Evolutionary conservation across 2,113 vertebrate species (phyloP).

Genomic region (Mixornis gularis): DNA sequence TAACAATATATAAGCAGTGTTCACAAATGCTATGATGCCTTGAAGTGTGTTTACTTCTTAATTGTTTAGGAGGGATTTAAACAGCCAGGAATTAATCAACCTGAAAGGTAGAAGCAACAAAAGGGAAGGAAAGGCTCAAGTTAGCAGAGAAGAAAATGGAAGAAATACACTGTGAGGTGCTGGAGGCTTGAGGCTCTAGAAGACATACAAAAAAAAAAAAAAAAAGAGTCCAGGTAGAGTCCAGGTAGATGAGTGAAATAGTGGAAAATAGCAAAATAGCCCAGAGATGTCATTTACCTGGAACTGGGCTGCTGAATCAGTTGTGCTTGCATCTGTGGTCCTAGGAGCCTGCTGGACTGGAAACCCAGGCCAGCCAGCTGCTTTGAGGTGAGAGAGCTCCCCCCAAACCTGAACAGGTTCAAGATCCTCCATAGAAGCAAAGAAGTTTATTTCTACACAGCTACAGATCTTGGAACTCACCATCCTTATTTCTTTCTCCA

Average conservation of each 20-base stretch:
- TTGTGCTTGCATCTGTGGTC: fast-evolving
- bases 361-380: not conserved
- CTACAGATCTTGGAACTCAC: not conserved
- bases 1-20: not conserved
- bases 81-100: not conserved
- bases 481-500: not conserved
- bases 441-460: not conserved
- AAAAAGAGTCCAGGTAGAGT: not conserved
- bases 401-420: not conserved
- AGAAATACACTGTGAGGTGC: not conserved
- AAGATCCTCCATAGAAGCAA: not conserved
- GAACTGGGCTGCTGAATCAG: not conserved
- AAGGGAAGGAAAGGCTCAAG: not conserved
- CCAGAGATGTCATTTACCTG: not conserved
- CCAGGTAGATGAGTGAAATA: not conserved
- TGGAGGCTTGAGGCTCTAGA: not conserved
- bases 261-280: not conserved
- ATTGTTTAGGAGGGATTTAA: not conserved
- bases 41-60: not conserved
- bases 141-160: not conserved
- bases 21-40: not conserved
- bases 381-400: not conserved
- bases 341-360: not conserved
- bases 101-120: not conserved
- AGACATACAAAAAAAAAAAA: not conserved